Evolutionary conservation across 2,888 invertebrate species (phyloP).

Genomic region (Agrotis segetum): DNA sequence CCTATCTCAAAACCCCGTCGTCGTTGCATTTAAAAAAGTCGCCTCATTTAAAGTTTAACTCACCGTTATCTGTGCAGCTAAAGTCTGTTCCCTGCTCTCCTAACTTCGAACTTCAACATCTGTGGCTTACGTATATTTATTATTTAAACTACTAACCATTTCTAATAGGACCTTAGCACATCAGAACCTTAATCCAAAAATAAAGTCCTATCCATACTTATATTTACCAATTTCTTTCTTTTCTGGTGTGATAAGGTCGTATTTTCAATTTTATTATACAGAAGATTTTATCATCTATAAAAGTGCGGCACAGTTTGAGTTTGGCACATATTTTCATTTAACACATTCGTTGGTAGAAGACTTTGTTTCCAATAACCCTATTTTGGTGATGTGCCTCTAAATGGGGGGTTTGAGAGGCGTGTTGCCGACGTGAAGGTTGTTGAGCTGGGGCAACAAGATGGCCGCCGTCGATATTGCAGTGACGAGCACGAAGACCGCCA

Average conservation of each 20-base stretch:
- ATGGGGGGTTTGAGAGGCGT: slow-evolving; percentile 86
- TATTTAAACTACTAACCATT: slow-evolving; percentile 15
- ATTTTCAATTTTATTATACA: slow-evolving; percentile 8
- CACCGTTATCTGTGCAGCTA: slow-evolving; percentile 18
- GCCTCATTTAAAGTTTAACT: slow-evolving; percentile 41
- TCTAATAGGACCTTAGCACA: slow-evolving; percentile 23
- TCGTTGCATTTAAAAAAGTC: slow-evolving; percentile 43
- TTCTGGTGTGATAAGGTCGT: slow-evolving; percentile 5
- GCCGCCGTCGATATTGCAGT: slow-evolving; percentile 95
- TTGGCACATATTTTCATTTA: slow-evolving; percentile 63
- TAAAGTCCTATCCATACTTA: slow-evolving; percentile 18
- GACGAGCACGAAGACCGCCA: slow-evolving; percentile 94
- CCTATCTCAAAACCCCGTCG: slow-evolving; percentile 23
- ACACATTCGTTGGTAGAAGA: slow-evolving; percentile 72
- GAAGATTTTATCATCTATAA: slow-evolving; percentile 24
- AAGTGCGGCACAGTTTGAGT: slow-evolving; percentile 36
- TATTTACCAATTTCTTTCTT: slow-evolving; percentile 24
- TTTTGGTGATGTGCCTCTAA: slow-evolving; percentile 67
- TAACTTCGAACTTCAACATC: slow-evolving; percentile 27
- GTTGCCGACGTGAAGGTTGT: slow-evolving; percentile 88
- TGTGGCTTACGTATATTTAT: slow-evolving; percentile 23
- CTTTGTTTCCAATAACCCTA: slow-evolving; percentile 54
- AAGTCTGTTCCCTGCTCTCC: slow-evolving; percentile 19
- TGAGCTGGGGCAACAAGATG: slow-evolving; percentile 93
- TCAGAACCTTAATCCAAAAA: slow-evolving; percentile 20